Conservation (phyloP, 2,888 invertebrate genomes). For the Troilus luridus region DNA sequence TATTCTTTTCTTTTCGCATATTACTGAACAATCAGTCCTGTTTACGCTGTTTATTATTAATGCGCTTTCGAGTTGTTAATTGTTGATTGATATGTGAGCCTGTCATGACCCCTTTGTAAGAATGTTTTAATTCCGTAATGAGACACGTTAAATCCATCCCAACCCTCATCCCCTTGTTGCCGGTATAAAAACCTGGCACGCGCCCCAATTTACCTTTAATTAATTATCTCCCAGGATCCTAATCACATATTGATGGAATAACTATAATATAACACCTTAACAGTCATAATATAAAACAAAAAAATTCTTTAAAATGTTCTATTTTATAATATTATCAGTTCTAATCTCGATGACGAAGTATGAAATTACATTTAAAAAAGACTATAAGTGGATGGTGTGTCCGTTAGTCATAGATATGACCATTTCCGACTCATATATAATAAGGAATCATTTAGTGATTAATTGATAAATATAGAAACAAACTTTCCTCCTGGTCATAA, state of each 20-base stretch:
- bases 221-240: not conserved
- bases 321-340: too few relatives aligned
- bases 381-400: not conserved
- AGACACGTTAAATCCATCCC: conserved; percentile 37
- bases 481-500: not conserved
- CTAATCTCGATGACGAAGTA: not conserved
- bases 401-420: not conserved
- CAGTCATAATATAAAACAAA: not conserved
- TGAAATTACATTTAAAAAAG: not conserved
- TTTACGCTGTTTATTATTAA: not conserved
- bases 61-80: not conserved
- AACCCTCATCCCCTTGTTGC: conserved; percentile 4
- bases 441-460: not conserved
- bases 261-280: not conserved
- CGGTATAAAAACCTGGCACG: conserved; percentile 29
- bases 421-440: not conserved
- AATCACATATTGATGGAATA: not conserved
- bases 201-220: not conserved
- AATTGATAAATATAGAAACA: not conserved
- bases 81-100: not conserved
- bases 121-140: conserved; percentile 37
- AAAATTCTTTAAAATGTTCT: not conserved
- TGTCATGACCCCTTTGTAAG: not conserved
- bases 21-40: not conserved
- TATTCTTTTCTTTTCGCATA: not conserved